A percentile compares a stretch with the other conserved stretches of the same genome.
phyloP scores from a whole-genome alignment of 1,140 invertebrate species.

The Zophobas atratus region DNA sequence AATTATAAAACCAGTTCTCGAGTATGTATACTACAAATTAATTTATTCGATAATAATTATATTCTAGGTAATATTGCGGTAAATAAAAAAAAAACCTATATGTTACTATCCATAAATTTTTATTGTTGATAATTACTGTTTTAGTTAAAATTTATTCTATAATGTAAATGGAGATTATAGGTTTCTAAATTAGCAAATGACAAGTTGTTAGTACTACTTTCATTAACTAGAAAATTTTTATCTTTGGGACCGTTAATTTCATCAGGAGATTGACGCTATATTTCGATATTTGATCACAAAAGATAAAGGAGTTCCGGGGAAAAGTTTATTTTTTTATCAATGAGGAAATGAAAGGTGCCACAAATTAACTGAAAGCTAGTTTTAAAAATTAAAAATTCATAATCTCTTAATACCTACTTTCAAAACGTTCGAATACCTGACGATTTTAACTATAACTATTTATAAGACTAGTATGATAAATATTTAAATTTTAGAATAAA shows the following conservation, averaged over 20 bases:
- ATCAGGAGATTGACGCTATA: background rate
- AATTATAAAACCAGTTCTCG: slow-evolving; percentile 12
- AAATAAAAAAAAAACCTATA: slow-evolving; percentile 9
- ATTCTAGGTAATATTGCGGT: background rate
- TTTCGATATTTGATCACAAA: no score
- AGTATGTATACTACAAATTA: background rate
- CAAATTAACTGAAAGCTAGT: no score
- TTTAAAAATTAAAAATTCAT: no score
- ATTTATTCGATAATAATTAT: slow-evolving; percentile 33
- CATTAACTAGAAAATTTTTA: slow-evolving; percentile 12
- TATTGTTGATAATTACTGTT: slow-evolving; percentile 23
- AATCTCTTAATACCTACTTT: no score
- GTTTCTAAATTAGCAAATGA: slow-evolving; percentile 31
- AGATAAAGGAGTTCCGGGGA: no score
- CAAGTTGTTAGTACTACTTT: slow-evolving; percentile 22
- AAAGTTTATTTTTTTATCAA: no score
- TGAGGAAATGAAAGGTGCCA: no score
- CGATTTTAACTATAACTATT: no score
- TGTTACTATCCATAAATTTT: slow-evolving; percentile 10
- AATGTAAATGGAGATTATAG: slow-evolving; percentile 12
- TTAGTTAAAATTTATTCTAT: slow-evolving; percentile 21
- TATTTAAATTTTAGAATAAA: no score
- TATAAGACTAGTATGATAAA: no score
- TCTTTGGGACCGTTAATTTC: background rate
- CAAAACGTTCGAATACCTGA: no score